phyloP scores from a whole-genome alignment of 2,888 invertebrate species.

The Ophion obscuratus region DNA sequence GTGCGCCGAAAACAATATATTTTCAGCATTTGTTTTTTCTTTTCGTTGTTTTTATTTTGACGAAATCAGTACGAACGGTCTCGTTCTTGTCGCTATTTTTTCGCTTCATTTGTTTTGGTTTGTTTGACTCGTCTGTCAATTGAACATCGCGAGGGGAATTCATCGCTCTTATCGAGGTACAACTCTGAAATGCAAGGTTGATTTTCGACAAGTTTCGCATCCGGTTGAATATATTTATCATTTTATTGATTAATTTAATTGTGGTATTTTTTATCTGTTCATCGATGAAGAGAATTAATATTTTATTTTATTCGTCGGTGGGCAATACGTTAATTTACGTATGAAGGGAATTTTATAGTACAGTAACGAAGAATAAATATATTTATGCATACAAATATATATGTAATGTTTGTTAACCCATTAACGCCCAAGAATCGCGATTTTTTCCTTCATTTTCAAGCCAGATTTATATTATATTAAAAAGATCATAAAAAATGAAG shows the following conservation, averaged over 20 bases:
- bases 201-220: neutral
- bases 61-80: neutral
- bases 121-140: neutral
- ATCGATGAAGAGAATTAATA: no score
- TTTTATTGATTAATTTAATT: neutral
- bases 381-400: no score
- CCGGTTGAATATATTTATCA: neutral
- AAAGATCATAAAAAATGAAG: no score
- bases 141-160: neutral
- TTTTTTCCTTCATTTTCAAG: no score
- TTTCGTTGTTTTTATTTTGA: neutral
- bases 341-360: no score
- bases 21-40: neutral
- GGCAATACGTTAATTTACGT: no score
- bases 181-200: neutral
- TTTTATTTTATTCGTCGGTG: no score
- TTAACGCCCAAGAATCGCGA: no score
- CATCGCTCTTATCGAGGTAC: neutral
- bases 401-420: no score
- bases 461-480: no score
- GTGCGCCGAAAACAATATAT: neutral
- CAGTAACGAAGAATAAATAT: no score
- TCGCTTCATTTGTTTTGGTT: neutral
- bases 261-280: neutral
- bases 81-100: neutral